Evolutionary conservation across 2,797 vertebrate genomes (phyloP).

Genomic region (Selene dorsalis): DNA sequence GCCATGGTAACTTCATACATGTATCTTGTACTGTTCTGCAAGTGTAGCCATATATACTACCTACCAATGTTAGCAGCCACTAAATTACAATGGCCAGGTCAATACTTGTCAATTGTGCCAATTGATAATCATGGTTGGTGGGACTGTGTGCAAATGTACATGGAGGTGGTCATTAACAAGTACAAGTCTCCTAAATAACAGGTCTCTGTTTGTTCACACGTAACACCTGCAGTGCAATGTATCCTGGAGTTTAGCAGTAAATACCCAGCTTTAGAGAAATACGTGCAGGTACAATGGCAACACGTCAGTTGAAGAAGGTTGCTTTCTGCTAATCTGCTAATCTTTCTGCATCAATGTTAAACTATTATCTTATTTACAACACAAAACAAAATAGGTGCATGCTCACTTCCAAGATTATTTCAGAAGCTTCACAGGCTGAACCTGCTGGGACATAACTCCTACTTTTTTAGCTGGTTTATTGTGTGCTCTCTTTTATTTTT

Average conservation of each 20-base stretch:
- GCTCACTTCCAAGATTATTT: neutral
- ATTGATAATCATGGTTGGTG: neutral
- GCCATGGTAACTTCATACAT: conserved; percentile 2
- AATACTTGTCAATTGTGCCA: neutral
- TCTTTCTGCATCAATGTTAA: neutral
- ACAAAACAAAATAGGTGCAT: neutral
- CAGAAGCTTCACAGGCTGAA: neutral
- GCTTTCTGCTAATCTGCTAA: too few relatives aligned
- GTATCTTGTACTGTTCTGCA: neutral
- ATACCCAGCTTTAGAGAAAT: neutral
- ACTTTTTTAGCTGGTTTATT: neutral
- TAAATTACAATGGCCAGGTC: neutral
- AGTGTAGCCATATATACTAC: neutral
- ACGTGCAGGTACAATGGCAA: neutral
- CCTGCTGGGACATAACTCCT: neutral
- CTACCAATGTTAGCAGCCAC: neutral
- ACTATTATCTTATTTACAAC: neutral
- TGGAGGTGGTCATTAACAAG: neutral
- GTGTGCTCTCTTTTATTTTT: conserved; percentile 4
- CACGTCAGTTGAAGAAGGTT: neutral
- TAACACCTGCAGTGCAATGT: neutral
- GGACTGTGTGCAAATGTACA: neutral
- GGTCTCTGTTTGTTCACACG: neutral
- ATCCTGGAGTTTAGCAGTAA: neutral
- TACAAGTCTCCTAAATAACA: neutral